phyloP scores from a whole-genome alignment of 2,888 invertebrate species.

The Tineola bisselliella region DNA sequence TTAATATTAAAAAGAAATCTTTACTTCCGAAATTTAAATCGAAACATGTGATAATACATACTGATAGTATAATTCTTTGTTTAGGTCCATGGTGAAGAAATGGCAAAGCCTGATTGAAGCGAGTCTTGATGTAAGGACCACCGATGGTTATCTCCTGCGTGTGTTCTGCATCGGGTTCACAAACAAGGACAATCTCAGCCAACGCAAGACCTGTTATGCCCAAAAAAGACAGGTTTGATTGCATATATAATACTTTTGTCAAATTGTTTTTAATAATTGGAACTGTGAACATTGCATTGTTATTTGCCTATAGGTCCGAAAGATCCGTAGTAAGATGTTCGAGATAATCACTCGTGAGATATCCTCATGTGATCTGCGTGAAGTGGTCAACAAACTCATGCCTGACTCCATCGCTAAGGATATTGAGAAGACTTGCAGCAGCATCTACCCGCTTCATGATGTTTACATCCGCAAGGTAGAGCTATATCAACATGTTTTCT shows the following conservation, averaged over 20 bases:
- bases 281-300: neutral
- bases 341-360: conserved; percentile 88
- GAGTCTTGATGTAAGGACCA: too few relatives aligned
- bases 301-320: conserved; percentile 53
- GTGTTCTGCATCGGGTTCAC: too few relatives aligned
- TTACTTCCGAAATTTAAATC: too few relatives aligned
- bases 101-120: too few relatives aligned
- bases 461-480: conserved; percentile 88
- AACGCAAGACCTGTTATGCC: too few relatives aligned
- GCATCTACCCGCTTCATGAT: conserved; percentile 92
- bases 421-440: conserved; percentile 90
- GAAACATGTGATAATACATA: too few relatives aligned
- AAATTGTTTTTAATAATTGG: neutral
- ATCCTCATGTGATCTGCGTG: conserved; percentile 82
- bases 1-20: neutral
- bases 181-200: too few relatives aligned
- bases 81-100: too few relatives aligned
- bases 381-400: conserved; percentile 87
- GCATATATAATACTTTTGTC: conserved; percentile 10
- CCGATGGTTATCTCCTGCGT: too few relatives aligned
- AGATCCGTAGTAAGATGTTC: conserved; percentile 91
- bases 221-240: neutral
- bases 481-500: neutral
- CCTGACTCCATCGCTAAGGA: conserved; percentile 95
- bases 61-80: too few relatives aligned